Evolutionary conservation across 2,888 invertebrate genomes (phyloP), one percentile per base, ranked within the genome.

Genomic region (Zaprionus lineosus): DNA sequence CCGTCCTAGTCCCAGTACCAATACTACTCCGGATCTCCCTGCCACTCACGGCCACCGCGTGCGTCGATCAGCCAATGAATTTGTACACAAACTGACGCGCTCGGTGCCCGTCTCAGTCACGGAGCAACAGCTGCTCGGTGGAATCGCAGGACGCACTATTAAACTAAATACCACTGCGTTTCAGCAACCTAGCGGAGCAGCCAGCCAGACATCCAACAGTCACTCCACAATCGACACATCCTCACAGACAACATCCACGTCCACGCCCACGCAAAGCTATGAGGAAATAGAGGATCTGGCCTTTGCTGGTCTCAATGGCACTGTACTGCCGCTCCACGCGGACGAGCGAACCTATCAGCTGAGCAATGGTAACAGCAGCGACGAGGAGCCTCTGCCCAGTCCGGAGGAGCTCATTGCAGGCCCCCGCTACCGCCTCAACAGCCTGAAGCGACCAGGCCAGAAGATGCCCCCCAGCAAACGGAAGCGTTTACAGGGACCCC

Each of bases 241-340:
- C n/a, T n/a, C n/a, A n/a, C n/a, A n/a, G 14, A 14, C 1, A n/a
- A 43, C 47, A 3, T 3, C 53, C 9, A 18, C 37, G 7, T 3
- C 33, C 7, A 37, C 28, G 1, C 16, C 48, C 5, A 70, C 46
- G 1, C 51, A 71, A 21, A 47, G 86, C 0, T 89, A 88, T 51
- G 81, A 84, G 24, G 65, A 84, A 50, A 61, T 88, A 1, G 90
- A 90, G 59, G 73, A 89, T 71, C 62, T 88, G 0, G 89, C 90
- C 1, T 88, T 90, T 55, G 82, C 86, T 2, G 87, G 86, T 5
- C 63, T 90, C 5, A 90, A 90, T 67, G 89, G 86, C 53, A 88
- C 89, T 0, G 81, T 84, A 9, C 4, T 81, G 1, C 48, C 68
- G 0, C 40, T 72, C 0, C 72, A 46, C 9, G 51, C 68, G 1